These are phyloP conservation scores for Psittacula echo DNA, from an alignment of 2,797 vertebrate genomes.

Conservation along the genomic window DNA sequence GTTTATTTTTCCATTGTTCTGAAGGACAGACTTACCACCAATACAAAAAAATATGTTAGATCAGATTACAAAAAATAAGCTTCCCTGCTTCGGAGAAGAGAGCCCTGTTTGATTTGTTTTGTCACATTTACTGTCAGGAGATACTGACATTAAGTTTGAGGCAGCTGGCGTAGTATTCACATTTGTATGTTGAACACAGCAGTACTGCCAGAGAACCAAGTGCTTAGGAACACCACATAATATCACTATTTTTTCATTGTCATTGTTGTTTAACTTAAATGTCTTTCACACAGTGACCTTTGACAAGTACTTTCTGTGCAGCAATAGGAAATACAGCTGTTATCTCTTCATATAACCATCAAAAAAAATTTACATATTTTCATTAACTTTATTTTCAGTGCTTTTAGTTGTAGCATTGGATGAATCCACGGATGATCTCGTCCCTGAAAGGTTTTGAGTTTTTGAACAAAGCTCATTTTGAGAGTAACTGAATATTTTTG, in stretches of 20 bases:
- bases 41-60: slow-evolving; percentile 17
- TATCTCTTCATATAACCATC: background rate
- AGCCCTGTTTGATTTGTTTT: background rate
- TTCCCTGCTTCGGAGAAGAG: background rate
- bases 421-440: accelerated
- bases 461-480: background rate
- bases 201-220: slow-evolving; percentile 13
- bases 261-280: background rate
- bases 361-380: background rate
- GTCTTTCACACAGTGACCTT: background rate
- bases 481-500: background rate
- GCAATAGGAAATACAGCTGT: background rate
- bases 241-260: background rate
- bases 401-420: background rate
- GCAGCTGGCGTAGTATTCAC: background rate
- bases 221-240: background rate
- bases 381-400: background rate
- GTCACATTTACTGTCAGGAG: slow-evolving; percentile 6
- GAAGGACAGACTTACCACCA: background rate
- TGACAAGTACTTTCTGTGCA: background rate
- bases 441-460: background rate
- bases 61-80: slow-evolving; percentile 45
- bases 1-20: background rate
- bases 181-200: background rate
- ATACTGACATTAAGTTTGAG: slow-evolving; percentile 21